These are phyloP conservation scores for Hylyphantes graminicola DNA, from an alignment of 1,140 invertebrate genomes.

Conservation along the genomic window DNA sequence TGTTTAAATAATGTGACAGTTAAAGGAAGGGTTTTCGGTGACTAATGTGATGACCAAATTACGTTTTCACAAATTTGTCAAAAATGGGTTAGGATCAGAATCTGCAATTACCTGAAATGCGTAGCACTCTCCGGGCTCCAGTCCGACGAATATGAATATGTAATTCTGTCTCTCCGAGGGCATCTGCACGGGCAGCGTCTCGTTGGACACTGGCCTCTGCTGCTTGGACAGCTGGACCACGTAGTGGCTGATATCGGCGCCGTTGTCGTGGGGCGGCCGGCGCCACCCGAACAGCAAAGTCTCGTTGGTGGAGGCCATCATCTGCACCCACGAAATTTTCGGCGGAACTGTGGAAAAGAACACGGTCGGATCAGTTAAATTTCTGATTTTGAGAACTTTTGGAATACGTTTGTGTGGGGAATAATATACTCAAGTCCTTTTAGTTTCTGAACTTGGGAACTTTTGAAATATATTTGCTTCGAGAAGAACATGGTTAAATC, in stretches of 20 bases:
- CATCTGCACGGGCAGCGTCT: conserved; percentile 56
- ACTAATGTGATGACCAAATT: no score
- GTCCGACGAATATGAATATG: conserved; percentile 63
- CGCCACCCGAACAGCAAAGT: conserved; percentile 64
- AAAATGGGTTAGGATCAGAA: no score
- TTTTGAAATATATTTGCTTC: no score
- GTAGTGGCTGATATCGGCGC: conserved; percentile 62
- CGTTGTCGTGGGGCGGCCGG: conserved; percentile 62
- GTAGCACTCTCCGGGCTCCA: conserved; percentile 63
- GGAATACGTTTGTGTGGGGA: no score
- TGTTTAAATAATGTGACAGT: no score
- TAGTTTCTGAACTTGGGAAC: no score
- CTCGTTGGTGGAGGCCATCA: conserved; percentile 64
- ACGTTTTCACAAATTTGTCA: no score
- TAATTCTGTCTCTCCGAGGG: conserved; percentile 62
- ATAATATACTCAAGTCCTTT: no score
- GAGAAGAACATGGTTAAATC: no score
- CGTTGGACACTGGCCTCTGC: conserved; percentile 55
- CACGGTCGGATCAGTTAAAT: background rate
- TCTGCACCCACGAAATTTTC: conserved; percentile 63
- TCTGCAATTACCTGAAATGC: conserved; percentile 59
- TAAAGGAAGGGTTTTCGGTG: no score
- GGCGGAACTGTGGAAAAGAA: conserved; percentile 61
- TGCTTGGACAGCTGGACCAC: conserved; percentile 60
- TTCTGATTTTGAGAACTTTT: background rate